phyloP scores from a whole-genome alignment of 2,888 invertebrate genomes.

The Rhodophaea formosa region DNA sequence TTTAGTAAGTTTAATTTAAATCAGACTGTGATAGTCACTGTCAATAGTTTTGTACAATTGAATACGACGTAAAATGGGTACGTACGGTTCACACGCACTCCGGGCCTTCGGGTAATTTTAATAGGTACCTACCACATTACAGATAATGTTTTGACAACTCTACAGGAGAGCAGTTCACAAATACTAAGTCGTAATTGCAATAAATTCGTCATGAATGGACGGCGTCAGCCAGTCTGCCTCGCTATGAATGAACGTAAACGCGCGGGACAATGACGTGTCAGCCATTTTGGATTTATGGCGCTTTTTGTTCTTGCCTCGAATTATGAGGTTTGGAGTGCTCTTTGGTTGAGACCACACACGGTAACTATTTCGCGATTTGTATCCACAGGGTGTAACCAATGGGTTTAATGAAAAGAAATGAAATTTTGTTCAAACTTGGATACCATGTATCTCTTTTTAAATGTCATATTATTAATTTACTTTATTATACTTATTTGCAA shows the following conservation, averaged over 20 bases:
- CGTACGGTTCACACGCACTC: not conserved
- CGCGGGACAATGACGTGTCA: conserved; percentile 46
- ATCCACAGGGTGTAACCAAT: conserved; percentile 40
- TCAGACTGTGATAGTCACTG: too few relatives aligned
- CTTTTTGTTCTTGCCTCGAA: conserved; percentile 61
- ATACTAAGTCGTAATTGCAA: conserved; percentile 12
- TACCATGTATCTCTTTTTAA: too few relatives aligned
- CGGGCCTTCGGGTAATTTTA: not conserved
- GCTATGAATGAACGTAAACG: conserved; percentile 43
- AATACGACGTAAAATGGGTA: not conserved
- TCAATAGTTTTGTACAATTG: not conserved
- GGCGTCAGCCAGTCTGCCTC: conserved; percentile 47
- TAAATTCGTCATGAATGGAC: conserved; percentile 19
- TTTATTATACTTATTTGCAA: too few relatives aligned
- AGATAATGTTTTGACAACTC: conserved; percentile 9
- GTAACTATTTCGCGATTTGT: conserved; percentile 39
- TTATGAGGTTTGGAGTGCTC: conserved; percentile 48
- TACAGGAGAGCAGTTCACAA: conserved; percentile 3
- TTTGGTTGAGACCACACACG: conserved; percentile 65
- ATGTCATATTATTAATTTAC: too few relatives aligned
- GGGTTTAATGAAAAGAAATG: not conserved
- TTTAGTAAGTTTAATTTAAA: too few relatives aligned
- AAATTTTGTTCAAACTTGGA: too few relatives aligned
- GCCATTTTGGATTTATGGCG: conserved; percentile 62
- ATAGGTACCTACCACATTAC: conserved; percentile 5